These are phyloP conservation scores for Abscondita cerata DNA, from an alignment of 2,888 invertebrate species.

Conservation along the genomic window DNA sequence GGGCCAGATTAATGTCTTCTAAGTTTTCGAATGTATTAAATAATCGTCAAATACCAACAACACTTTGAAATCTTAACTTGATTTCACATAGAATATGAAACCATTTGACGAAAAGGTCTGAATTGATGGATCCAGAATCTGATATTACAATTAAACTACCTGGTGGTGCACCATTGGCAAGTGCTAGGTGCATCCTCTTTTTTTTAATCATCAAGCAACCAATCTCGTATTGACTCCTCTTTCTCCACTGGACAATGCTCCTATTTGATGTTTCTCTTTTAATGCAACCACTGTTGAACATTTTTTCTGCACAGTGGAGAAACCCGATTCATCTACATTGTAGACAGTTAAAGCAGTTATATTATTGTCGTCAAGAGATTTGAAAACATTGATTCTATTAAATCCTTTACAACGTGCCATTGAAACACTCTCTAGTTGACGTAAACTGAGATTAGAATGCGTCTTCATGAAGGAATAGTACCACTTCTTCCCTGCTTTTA, in stretches of 20 bases:
- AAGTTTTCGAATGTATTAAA: no score
- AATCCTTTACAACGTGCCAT: slow-evolving; percentile 13
- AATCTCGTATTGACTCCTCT: slow-evolving; percentile 2
- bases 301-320: slow-evolving; percentile 1
- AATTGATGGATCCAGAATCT: no score
- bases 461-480: slow-evolving; percentile 30
- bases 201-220: no score
- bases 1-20: no score
- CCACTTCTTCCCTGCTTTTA: slow-evolving; percentile 25
- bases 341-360: no score
- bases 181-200: not conserved
- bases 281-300: not conserved
- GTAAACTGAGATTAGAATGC: slow-evolving; percentile 22
- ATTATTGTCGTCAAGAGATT: no score
- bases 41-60: no score
- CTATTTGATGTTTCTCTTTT: slow-evolving; percentile 5
- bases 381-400: slow-evolving; percentile 18
- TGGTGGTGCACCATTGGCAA: not conserved
- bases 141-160: no score
- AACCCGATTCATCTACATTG: no score
- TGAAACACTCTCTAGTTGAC: slow-evolving; percentile 12
- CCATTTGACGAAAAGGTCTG: no score
- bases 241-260: slow-evolving; percentile 1
- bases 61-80: no score
- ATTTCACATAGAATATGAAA: not conserved